Base-by-base conservation (phyloP, 2,888 invertebrate species). In the Synanthedon myopaeformis region DNA sequence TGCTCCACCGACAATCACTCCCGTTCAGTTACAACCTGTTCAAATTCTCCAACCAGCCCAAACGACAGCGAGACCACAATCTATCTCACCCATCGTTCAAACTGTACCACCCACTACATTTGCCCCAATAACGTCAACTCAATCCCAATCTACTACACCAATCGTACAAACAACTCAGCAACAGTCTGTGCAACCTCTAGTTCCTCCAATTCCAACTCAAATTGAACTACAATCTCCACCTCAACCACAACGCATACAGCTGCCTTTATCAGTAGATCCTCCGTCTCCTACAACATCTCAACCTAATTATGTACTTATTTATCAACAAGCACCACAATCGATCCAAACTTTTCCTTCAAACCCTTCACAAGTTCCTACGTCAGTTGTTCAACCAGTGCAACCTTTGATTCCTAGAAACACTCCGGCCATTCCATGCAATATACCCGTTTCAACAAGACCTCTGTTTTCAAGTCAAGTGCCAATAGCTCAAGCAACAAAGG, bases 241-340 rank as follows among this genome's bases (percentile, higher is more conserved):
- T 35, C 45, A 45, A n/a, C 45, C 45, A 45, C n/a, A n/a, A 45
- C 35, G 35, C 35, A n/a, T 45, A 13, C 45, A 45, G 8, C 5
- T 45, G n/a, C 14, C 45, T 13, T 14, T 14, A n/a, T 45, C 45
- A 45, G n/a, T 45, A 8, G n/a, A 51, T 19, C n/a, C 51, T 35
- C 51, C 4, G 6, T 42, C 58, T 4, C 41, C 54, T 23, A 49
- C 58, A 3, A 53, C 54, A 14, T 42, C 42, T 3, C 55, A 57
- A 51, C 62, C 62, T 2, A 69, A 66, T 54, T 74, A 70, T 54
- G 64, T 72, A 53, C 41, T 74, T 19, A 61, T 74, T n/a, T 76
- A 75, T 53, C 73, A 76, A 60, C 73, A 74, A 58, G 64, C 64
- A 6, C 71, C 72, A 3, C 72, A 70, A 56, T 58, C 59, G 5